Evolutionary conservation across 2,113 vertebrate genomes (phyloP), one percentile per base, ranked within the genome.

Genomic region (Pachycephala philippinensis): DNA sequence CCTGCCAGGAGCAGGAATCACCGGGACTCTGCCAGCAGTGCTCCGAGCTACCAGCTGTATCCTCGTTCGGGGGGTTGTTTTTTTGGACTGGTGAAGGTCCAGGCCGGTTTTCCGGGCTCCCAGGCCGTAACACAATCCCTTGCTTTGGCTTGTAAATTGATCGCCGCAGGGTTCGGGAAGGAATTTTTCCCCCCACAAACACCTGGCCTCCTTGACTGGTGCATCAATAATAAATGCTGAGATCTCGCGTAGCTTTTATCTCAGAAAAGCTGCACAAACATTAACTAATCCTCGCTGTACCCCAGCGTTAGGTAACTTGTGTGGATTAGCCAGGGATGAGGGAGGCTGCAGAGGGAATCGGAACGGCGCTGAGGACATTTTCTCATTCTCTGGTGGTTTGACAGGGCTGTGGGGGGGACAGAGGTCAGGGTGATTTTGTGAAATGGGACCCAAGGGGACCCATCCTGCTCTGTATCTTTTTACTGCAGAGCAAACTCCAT

Each of bases 141-240:
- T 35, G 81, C 70, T 94, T 95, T 77, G 56, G 42, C 87, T 80
- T 82, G 96, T 95, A 97, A 97, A 95, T 86, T 22, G 90, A 97
- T 96, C 95, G 44, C 94, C 19, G 20, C 89, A 83, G 86, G 94
- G 82, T 91, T 81, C 61, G 13, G 93, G 81, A 76, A 93, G 95
- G 95, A 95, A 96, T 94, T 68, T 45, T 20, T 4, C 40, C 35
- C 53, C 50, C 78, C 54, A 9, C 31, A 10, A 70, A 37, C 50
- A 19, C 39, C 11, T 13, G 22, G 71, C 82, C 76, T 95, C 44
- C 11, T 76, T 84, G 95, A 57, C 82, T 86, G 26, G 80, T 50
- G 85, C 94, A 94, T 96, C 85, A 95, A 87, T 93, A 95, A 97
- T 95, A 91, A 94, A 96, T 84, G 95, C 37, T 6, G 56, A 37